These are phyloP conservation scores for Coendou prehensilis DNA, from an alignment of 2,797 vertebrate genomes.

Conservation along the genomic window DNA sequence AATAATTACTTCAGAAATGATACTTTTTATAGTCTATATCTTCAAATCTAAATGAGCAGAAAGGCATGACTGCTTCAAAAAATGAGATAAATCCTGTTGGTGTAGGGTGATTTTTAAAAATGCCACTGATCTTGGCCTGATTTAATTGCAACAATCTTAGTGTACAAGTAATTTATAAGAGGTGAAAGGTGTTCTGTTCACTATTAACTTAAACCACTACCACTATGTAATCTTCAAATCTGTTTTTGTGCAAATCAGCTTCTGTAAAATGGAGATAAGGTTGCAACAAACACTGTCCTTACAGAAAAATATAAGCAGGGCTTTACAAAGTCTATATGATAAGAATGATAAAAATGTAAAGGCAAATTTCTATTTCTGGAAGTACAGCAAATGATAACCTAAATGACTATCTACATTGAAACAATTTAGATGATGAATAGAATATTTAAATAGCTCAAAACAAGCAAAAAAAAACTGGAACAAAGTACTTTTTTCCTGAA, in stretches of 20 bases:
- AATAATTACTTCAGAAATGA: not conserved
- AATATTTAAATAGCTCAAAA: constrained; percentile 30
- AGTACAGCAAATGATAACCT: not conserved
- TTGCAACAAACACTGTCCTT: not conserved
- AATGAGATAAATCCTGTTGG: constrained; percentile 41
- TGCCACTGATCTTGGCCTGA: not conserved
- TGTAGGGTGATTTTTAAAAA: not conserved
- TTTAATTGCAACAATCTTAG: constrained; percentile 40
- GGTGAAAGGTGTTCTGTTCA: not conserved
- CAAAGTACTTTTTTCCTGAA: not conserved
- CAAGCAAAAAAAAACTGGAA: not conserved
- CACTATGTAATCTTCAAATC: not conserved
- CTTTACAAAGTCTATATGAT: constrained; percentile 11
- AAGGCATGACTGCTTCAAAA: not conserved
- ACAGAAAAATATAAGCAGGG: not conserved
- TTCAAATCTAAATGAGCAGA: constrained; percentile 48
- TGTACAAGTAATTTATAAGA: not conserved
- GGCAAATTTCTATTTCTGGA: not conserved
- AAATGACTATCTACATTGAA: not conserved
- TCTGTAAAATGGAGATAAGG: not conserved
- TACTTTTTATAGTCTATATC: not conserved
- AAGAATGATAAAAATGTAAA: constrained; percentile 26
- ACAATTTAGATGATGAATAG: not conserved
- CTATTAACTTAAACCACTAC: constrained; percentile 1
- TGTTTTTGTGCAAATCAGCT: constrained; percentile 35